A percentile compares a stretch with the other conserved stretches of the same genome.
These are phyloP conservation scores for Choristoneura rosaceana DNA, from an alignment of 2,888 invertebrate species.

Conservation along the genomic window DNA sequence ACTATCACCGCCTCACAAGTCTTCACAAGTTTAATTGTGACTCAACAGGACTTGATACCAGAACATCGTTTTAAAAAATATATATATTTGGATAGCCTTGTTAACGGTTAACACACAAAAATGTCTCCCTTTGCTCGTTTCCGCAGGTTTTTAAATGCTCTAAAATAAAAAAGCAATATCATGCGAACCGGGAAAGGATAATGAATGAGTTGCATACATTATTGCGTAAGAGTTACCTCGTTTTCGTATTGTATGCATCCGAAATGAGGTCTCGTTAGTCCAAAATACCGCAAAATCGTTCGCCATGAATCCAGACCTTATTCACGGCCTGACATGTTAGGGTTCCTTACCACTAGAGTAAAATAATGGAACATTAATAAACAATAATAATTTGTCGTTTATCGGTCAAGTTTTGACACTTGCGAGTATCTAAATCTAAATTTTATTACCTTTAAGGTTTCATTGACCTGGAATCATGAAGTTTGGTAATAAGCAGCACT, in stretches of 20 bases:
- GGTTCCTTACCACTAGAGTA: too few species aligned
- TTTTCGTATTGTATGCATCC: constrained; percentile 43
- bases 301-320: constrained; percentile 26
- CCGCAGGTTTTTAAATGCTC: constrained; percentile 23
- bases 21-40: neutral
- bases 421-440: too few species aligned
- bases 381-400: too few species aligned
- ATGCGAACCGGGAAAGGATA: constrained; percentile 40
- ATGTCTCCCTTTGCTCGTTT: neutral
- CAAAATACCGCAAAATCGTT: constrained; percentile 33
- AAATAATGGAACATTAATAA: too few species aligned
- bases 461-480: too few species aligned
- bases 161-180: constrained; percentile 30
- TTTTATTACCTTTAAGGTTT: too few species aligned
- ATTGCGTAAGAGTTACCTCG: constrained; percentile 40
- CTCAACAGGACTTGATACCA: too few species aligned
- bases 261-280: constrained; percentile 42
- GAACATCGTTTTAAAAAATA: neutral
- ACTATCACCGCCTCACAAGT: too few species aligned
- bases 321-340: constrained; percentile 19
- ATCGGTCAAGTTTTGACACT: too few species aligned
- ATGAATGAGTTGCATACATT: constrained; percentile 44
- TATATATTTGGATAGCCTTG: neutral
- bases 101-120: neutral
- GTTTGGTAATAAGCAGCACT: too few species aligned